A percentile compares a stretch with the other conserved stretches of the same genome.
Evolutionary conservation across 2,113 vertebrate genomes (phyloP).

Genomic region (Scopus umbretta): DNA sequence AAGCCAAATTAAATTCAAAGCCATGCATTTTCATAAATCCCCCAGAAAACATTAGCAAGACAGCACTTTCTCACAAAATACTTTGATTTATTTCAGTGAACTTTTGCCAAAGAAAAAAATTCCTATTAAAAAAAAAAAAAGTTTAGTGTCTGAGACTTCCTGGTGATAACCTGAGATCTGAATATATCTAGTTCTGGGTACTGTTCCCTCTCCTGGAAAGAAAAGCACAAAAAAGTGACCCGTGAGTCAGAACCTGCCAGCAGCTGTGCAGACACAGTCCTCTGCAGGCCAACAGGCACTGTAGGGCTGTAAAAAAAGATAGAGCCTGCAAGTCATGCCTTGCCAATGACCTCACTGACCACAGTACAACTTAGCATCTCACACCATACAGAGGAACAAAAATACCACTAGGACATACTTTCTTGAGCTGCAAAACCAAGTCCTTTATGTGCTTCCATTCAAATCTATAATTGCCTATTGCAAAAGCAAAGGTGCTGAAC

Average conservation of each 20-base stretch:
- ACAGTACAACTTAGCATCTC: background rate
- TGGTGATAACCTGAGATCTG: background rate
- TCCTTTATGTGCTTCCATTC: background rate
- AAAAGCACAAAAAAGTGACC: background rate
- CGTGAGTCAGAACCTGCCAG: background rate
- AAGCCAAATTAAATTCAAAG: background rate
- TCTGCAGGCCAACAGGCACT: background rate
- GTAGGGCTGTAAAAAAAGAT: background rate
- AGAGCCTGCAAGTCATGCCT: background rate
- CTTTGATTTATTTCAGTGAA: background rate
- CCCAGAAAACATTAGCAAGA: background rate
- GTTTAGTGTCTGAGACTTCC: background rate
- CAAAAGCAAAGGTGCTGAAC: constrained; percentile 14
- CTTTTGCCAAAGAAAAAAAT: background rate
- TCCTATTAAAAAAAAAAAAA: background rate
- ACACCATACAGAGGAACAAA: background rate
- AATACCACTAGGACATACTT: background rate
- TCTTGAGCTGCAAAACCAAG: background rate
- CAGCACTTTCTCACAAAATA: background rate
- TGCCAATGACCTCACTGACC: background rate
- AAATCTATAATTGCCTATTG: background rate
- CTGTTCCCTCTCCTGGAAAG: background rate
- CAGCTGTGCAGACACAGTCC: background rate
- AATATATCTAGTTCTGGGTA: background rate
- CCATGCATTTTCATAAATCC: background rate